Conservation (phyloP, 2,797 vertebrate genomes). For the Calcarius lapponicus region DNA sequence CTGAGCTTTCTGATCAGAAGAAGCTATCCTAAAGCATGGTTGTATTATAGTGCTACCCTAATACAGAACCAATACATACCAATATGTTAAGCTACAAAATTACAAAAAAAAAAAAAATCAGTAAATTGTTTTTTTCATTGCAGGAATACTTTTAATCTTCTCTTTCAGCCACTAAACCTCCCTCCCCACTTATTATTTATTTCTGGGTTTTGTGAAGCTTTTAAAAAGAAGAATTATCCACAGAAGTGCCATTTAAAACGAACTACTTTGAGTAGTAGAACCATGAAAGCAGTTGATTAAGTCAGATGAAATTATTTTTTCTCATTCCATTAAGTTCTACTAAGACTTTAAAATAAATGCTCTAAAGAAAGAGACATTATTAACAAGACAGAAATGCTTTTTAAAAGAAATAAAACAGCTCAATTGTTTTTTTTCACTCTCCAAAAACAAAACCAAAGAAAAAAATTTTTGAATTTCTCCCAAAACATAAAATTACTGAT, state of each 20-base stretch:
- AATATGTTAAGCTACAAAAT: not conserved
- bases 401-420: not conserved
- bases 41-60: not conserved
- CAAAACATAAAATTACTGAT: not conserved
- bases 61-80: not conserved
- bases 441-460: not conserved
- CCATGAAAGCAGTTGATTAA: not conserved
- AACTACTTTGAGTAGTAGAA: not conserved
- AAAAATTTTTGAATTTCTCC: not conserved
- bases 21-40: not conserved
- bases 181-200: not conserved
- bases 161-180: not conserved
- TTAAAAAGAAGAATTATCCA: not conserved
- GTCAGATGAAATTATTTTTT: not conserved
- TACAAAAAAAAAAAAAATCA: no score
- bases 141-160: not conserved
- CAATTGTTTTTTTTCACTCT: not conserved
- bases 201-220: not conserved
- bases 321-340: not conserved
- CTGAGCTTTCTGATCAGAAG: not conserved
- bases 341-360: not conserved
- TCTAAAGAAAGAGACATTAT: not conserved
- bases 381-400: not conserved
- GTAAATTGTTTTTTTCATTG: not conserved
- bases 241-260: not conserved